A percentile compares a stretch with the other conserved stretches of the same genome.
Evolutionary conservation across 2,113 vertebrate species (phyloP).

Genomic region (Hippocampus mohnikei): DNA sequence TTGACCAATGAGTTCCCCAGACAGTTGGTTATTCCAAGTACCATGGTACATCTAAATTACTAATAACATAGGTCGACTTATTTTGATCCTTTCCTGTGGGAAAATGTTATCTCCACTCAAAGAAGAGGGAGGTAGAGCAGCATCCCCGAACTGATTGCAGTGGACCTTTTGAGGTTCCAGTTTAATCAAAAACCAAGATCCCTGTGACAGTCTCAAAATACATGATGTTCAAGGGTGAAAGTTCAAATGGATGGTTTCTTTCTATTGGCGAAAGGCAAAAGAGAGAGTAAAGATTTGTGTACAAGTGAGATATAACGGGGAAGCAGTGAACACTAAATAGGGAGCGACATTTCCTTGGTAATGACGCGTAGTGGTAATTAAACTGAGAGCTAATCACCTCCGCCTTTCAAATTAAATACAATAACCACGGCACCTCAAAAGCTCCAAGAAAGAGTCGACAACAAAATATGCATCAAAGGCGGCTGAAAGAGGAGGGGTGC

Average conservation of each 20-base stretch:
- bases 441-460: conserved; percentile 25
- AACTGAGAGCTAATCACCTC: conserved; percentile 52
- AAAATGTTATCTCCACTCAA: neutral
- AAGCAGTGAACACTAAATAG: neutral
- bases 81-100: neutral
- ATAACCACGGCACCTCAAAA: conserved; percentile 48
- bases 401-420: conserved; percentile 59
- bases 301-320: conserved; percentile 14
- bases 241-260: conserved; percentile 9
- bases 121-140: neutral
- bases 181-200: conserved; percentile 25
- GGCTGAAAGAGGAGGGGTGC: conserved; percentile 9
- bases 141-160: neutral
- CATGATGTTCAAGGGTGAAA: neutral
- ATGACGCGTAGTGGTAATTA: conserved; percentile 51
- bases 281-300: neutral
- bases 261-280: conserved; percentile 6
- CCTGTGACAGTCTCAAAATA: neutral
- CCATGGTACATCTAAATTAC: neutral
- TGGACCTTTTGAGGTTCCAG: conserved; percentile 17
- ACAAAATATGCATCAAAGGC: conserved; percentile 16
- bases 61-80: neutral
- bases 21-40: neutral
- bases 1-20: conserved; percentile 19
- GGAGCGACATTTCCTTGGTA: conserved; percentile 47